Base-by-base conservation (phyloP, 2,888 invertebrate genomes). In the Frankliniella fusca region DNA sequence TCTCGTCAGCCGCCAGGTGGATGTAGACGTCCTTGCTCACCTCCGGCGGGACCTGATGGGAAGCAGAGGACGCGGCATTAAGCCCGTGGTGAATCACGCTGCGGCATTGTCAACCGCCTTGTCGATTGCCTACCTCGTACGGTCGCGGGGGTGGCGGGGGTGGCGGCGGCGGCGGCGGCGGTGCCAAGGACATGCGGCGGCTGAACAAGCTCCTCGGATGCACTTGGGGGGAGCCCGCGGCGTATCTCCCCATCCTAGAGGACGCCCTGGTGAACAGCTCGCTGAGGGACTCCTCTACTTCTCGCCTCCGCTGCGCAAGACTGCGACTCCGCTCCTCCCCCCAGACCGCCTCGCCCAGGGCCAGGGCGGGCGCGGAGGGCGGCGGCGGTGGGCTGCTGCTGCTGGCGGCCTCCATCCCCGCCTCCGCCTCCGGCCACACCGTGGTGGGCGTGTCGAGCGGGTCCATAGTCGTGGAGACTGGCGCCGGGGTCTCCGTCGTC, bases 1-100 rank as follows among this genome's bases (percentile, higher is more conserved):
- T 5, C 70, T 70, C 70, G 23, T 70, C 70, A 7, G 70, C 70
- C 70, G 70, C 70, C 70, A 70, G 70, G 70, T 70, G 70, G 70
- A 70, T 70, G 70, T 70, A 70, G 1, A 70, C 70, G 70, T 70
- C 70, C 70, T 70, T 70, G 70, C 70, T n/a, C 5, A 70, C 23
- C 70, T 70, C 70, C 9, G 70, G 70, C 11, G 27, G 23, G 23
- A 23, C 70, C 23, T 70, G 15, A 5, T 5, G 61, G 61, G n/a
- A 15, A 61, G 61, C 61, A 61, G 61, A 38, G 5, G 54, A 18
- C 15, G 61, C 18, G 15, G 20, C n/a, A n/a, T 61, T 61, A 61
- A n/a, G 61, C 61, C n/a, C 5, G 5, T 38, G 38, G 38, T 38
- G 38, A 2, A 3, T 38, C 2, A 38, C 38, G 38, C 38, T 5